These are phyloP conservation scores for Cryptocephalus primarius DNA, from an alignment of 2,888 invertebrate genomes.

Conservation along the genomic window DNA sequence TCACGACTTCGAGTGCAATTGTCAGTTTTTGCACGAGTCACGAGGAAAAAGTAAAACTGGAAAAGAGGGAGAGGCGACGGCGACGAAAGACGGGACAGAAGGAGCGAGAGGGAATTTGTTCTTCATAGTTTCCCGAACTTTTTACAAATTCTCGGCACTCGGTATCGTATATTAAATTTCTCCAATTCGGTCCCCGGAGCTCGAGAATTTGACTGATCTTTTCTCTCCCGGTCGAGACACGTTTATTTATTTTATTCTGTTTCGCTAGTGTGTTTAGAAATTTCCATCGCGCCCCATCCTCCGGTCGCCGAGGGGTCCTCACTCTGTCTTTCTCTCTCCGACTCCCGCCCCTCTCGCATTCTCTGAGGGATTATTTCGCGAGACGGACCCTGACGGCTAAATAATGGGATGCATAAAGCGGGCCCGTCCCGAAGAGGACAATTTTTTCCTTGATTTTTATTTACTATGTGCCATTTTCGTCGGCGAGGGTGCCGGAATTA, in stretches of 20 bases:
- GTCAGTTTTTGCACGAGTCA: background rate
- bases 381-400: too few species aligned
- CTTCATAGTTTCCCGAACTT: background rate
- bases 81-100: background rate
- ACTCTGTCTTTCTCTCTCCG: slow-evolving; percentile 3
- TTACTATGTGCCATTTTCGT: too few species aligned
- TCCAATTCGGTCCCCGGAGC: background rate
- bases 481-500: too few species aligned
- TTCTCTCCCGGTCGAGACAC: background rate
- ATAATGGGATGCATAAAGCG: too few species aligned
- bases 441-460: too few species aligned
- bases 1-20: background rate
- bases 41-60: background rate
- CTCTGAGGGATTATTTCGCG: background rate
- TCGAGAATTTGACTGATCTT: background rate
- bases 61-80: background rate
- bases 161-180: background rate
- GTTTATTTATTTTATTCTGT: too few species aligned
- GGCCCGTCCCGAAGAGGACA: too few species aligned
- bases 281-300: too few species aligned
- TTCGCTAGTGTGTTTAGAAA: too few species aligned
- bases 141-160: background rate
- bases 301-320: too few species aligned
- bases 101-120: background rate
- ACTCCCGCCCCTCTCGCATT: background rate